Conservation (phyloP, 2,113 vertebrate genomes). For the Paradisaea rubra region DNA sequence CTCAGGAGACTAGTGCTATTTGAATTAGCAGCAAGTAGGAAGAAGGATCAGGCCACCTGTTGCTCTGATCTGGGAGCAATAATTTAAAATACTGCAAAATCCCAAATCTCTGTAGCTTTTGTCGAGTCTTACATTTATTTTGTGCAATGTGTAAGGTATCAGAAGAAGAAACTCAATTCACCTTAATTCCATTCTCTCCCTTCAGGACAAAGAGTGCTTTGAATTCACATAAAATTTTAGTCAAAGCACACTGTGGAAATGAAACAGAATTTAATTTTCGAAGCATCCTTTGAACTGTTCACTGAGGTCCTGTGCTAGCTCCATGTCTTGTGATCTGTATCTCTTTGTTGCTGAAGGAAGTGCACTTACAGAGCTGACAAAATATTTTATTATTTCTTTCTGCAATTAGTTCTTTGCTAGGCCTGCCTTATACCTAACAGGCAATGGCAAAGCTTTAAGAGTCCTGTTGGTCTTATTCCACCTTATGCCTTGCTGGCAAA, state of each 20-base stretch:
- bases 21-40: not conserved
- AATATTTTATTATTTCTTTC: not conserved
- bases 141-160: not conserved
- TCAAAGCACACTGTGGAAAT: not conserved
- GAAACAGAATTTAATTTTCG: not conserved
- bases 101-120: not conserved
- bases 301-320: not conserved
- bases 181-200: not conserved
- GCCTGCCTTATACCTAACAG: not conserved
- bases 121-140: not conserved
- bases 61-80: not conserved
- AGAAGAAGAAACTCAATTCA: not conserved
- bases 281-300: not conserved
- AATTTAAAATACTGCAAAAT: not conserved
- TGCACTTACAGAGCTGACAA: not conserved
- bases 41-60: not conserved
- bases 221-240: not conserved
- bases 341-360: not conserved
- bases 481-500: not conserved
- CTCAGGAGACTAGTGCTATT: not conserved
- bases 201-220: not conserved
- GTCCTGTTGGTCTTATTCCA: not conserved
- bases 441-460: not conserved
- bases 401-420: not conserved
- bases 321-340: not conserved